Evolutionary conservation across 2,888 invertebrate genomes (phyloP), one percentile per base, ranked within the genome.

Genomic region (Cyclophora albipunctata): DNA sequence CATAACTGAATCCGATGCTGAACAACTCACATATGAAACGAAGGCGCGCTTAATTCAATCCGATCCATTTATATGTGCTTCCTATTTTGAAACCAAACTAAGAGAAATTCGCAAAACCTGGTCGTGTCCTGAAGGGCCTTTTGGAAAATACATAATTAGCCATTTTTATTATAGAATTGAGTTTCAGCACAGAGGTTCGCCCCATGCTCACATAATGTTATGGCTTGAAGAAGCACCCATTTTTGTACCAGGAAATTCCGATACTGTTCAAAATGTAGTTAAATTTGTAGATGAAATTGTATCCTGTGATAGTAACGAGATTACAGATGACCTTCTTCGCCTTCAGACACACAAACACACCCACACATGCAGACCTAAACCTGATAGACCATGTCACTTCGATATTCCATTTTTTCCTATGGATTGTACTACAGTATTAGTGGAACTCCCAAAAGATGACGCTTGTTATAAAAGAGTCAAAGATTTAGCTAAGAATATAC

Each of bases 121-220:
- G 55, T 34, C 7, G 7, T 47, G n/a, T 53, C 49, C 55, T 3
- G 49, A 42, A 41, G 59, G 62, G n/a, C 58, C 60, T 49, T 63
- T 62, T 55, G 51, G 51, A 37, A 43, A 57, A 42, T 34, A 34
- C 45, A 53, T 45, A 44, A 55, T 59, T 4, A 48, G 45, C 51
- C 58, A 67, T 55, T 47, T 34, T 5, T 63, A 62, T 47, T 37
- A 60, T 46, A 37, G 64, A 49, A 62, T 68, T 33, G 67, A 69
- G 55, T 69, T 66, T 40, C 71, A 67, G 50, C 51, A 67, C 40
- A 56, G 68, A 45, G 69, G 68, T 42, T 64, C 63, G 7, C 65
- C 65, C 42, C 65, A 63, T 62, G 59, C 53, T 3, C 69, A 70
- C 49, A 59, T 57, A 20, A 58, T 69, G 46, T 47, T 67, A 20